Evolutionary conservation across 1,140 invertebrate species (phyloP), one percentile per base, ranked within the genome.

Genomic region (Cataglyphis hispanica): DNA sequence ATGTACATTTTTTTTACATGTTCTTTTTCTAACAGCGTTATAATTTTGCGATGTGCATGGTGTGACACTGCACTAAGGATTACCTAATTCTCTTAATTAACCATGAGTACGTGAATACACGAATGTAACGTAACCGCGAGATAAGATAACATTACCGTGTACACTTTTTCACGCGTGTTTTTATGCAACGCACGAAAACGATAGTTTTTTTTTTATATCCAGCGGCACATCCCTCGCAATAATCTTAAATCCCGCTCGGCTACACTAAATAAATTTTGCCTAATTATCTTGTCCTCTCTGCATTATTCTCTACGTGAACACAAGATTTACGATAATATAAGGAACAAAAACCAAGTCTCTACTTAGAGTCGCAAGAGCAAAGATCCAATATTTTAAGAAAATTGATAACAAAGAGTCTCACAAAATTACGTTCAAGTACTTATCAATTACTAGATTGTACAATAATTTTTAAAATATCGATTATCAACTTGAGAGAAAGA

Each of bases 271-370:
- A 84, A 84, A 86, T 84, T 84, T 43, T 31, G 46, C 61, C 70
- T 86, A 86, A 86, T 86, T 86, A 84, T 70, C 85, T 84, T 86
- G 80, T 86, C 85, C 67, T 66, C 77, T 78, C 80, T 37, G 80
- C 61, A 84, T 86, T 86, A 84, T 74, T 86, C 64, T 86, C 34
- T 61, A 86, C 67, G 77, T 64, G 85, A 72, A 86, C 66, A 25
- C 63, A 53, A 83, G 53, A 50, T 84, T 86, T 86, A 86, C 67
- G 85, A 81, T 85, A 81, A 85, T 85, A 40, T 81, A 78, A 64
- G 27, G 43, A 81, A 81, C 53, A 56, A 81, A 69, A 81, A 69
- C 84, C 63, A 85, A 16, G 84, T 46, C 66, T 25, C 72, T 64
- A 77, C 43, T 77, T 50, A 83, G 34, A 53, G 8, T 63, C 56